Conservation (phyloP, 2,888 invertebrate species). For the Nineta flava region DNA sequence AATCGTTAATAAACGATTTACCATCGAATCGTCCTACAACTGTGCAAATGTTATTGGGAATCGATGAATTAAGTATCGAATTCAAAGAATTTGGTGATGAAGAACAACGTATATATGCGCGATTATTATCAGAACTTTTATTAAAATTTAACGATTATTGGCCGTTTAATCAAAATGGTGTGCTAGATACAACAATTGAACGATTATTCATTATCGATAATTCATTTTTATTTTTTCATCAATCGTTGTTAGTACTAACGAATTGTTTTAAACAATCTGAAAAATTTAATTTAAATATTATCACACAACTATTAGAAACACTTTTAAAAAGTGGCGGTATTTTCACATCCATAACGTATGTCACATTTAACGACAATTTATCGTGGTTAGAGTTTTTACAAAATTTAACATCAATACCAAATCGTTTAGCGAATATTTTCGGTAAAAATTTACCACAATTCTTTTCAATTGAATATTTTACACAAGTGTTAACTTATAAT, state of each 20-base stretch:
- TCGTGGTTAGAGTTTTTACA: slow-evolving; percentile 40
- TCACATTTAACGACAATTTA: slow-evolving; percentile 2
- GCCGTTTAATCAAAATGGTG: slow-evolving; percentile 28
- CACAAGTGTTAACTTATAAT: slow-evolving; percentile 41
- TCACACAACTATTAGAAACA: slow-evolving; percentile 29
- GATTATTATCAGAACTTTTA: no score
- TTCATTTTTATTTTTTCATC: slow-evolving; percentile 28
- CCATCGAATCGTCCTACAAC: slow-evolving; percentile 34
- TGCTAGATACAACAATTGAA: slow-evolving; percentile 28
- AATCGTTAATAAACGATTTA: slow-evolving; percentile 21
- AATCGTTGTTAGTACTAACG: slow-evolving; percentile 31
- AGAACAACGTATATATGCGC: no score
- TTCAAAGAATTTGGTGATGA: slow-evolving; percentile 28
- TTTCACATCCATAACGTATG: slow-evolving; percentile 29
- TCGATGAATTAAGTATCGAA: slow-evolving; percentile 28
- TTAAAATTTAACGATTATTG: slow-evolving; percentile 36
- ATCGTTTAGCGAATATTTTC: slow-evolving; percentile 50
- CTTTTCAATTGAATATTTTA: slow-evolving; percentile 40
- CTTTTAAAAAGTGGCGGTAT: slow-evolving; percentile 39
- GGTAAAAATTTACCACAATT: slow-evolving; percentile 36
- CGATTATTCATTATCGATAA: slow-evolving; percentile 39
- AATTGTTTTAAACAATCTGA: slow-evolving; percentile 31
- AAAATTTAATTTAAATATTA: slow-evolving; percentile 20
- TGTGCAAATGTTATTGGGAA: slow-evolving; percentile 41
- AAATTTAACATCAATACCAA: slow-evolving; percentile 48